Percentiles rank a stretch among this genome's conserved stretches.
Evolutionary conservation across 2,888 invertebrate genomes (phyloP).

Genomic region (Hololepta plana): DNA sequence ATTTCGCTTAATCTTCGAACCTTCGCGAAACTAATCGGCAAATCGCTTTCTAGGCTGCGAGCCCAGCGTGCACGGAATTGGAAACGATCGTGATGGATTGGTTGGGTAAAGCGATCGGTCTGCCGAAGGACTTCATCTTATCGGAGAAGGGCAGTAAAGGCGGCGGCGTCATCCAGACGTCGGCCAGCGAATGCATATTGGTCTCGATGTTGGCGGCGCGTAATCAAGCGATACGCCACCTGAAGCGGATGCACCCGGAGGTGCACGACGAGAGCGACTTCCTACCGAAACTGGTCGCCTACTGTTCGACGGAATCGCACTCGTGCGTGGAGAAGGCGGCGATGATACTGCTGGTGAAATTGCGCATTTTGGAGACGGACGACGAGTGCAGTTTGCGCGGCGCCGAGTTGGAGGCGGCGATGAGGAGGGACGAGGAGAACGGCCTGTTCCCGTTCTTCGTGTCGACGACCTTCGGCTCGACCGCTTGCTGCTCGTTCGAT

Average conservation of each 20-base stretch:
- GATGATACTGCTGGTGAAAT: slow-evolving; percentile 55
- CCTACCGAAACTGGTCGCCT: slow-evolving; percentile 59
- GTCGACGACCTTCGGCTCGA: slow-evolving; percentile 66
- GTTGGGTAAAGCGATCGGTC: slow-evolving; percentile 46
- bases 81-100: slow-evolving; percentile 61
- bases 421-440: slow-evolving; percentile 51
- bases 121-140: slow-evolving; percentile 48
- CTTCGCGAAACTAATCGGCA: slow-evolving; percentile 1
- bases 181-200: slow-evolving; percentile 68
- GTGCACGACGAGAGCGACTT: slow-evolving; percentile 48
- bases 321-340: slow-evolving; percentile 65
- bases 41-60: slow-evolving; percentile 43
- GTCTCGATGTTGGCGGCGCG: slow-evolving; percentile 63
- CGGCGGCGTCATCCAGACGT: slow-evolving; percentile 65
- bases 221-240: slow-evolving; percentile 44
- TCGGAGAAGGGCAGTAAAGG: slow-evolving; percentile 37
- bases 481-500: slow-evolving; percentile 70
- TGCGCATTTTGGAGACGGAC: slow-evolving; percentile 54
- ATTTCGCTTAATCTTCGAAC: background rate
- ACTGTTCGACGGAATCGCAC: slow-evolving; percentile 54
- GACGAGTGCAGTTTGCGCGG: slow-evolving; percentile 47
- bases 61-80: slow-evolving; percentile 72
- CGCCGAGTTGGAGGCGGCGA: slow-evolving; percentile 38
- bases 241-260: slow-evolving; percentile 32
- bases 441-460: slow-evolving; percentile 74